Conservation (phyloP, 2,888 invertebrate species). For the Nomada flava region DNA sequence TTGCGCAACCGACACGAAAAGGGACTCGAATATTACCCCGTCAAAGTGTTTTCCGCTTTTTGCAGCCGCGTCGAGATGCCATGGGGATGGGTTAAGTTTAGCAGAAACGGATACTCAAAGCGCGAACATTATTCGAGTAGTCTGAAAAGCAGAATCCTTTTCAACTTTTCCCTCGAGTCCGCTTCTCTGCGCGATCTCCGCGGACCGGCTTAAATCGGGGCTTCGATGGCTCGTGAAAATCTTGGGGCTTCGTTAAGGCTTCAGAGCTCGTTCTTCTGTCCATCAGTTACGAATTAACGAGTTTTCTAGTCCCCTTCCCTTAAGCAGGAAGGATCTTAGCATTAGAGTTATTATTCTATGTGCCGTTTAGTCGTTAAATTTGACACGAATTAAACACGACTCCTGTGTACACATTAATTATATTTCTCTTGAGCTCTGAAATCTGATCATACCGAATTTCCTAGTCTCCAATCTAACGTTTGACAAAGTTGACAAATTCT, state of each 20-base stretch:
- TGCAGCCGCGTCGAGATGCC: background rate
- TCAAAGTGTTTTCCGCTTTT: conserved; percentile 14
- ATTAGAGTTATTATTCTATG: conserved; percentile 38
- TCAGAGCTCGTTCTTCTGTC: conserved; percentile 67
- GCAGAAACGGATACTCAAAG: conserved; percentile 24
- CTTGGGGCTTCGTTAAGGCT: conserved; percentile 70
- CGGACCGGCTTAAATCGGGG: conserved; percentile 40
- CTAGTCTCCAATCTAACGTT: too few species aligned
- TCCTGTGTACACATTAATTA: too few species aligned
- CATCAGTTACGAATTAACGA: conserved; percentile 67
- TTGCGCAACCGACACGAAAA: background rate
- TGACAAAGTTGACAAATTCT: too few species aligned
- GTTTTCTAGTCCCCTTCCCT: conserved; percentile 47
- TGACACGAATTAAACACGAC: too few species aligned
- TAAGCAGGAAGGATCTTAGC: too few species aligned
- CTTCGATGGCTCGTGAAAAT: conserved; percentile 69
- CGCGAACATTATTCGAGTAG: conserved; percentile 22
- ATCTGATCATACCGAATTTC: too few species aligned
- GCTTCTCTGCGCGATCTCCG: conserved; percentile 6
- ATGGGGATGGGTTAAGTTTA: conserved; percentile 10
- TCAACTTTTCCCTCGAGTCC: background rate
- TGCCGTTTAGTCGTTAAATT: too few species aligned
- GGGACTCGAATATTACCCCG: background rate
- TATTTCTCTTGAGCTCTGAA: too few species aligned
- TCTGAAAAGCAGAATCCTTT: conserved; percentile 28